Conservation (phyloP, 2,888 invertebrate species). For the Neocrepidodera transversa region DNA sequence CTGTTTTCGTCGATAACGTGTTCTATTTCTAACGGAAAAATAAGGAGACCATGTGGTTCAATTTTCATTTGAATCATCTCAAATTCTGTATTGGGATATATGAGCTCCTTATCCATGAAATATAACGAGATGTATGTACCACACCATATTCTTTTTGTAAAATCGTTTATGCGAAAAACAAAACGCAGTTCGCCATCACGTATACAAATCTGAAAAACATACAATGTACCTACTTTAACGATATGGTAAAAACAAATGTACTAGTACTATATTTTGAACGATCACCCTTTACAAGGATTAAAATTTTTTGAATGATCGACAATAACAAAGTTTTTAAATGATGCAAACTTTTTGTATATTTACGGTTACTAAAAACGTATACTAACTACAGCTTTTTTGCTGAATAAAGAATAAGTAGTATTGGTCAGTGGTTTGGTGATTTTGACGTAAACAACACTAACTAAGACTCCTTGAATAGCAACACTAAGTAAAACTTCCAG, state of each 20-base stretch:
- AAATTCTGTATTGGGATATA: slow-evolving; percentile 73
- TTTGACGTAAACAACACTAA: slow-evolving; percentile 71
- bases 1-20: slow-evolving; percentile 81
- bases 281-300: no score
- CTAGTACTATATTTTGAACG: no score
- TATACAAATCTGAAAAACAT: slow-evolving; percentile 49
- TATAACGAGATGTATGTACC: slow-evolving; percentile 76
- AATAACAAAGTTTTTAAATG: no score
- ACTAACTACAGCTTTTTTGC: slow-evolving; percentile 73
- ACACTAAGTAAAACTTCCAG: slow-evolving; percentile 50
- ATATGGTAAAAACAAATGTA: no score
- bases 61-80: slow-evolving; percentile 75
- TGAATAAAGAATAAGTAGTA: slow-evolving; percentile 66
- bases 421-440: slow-evolving; percentile 65
- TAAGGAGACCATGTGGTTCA: slow-evolving; percentile 69
- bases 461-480: slow-evolving; percentile 56
- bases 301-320: no score
- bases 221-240: no score
- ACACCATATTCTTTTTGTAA: slow-evolving; percentile 63
- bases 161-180: slow-evolving; percentile 82
- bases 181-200: slow-evolving; percentile 72
- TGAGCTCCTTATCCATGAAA: slow-evolving; percentile 67
- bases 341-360: no score
- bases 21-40: slow-evolving; percentile 87
- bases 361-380: no score